Conservation (phyloP, 2,113 vertebrate genomes). For the Apodemus sylvaticus region DNA sequence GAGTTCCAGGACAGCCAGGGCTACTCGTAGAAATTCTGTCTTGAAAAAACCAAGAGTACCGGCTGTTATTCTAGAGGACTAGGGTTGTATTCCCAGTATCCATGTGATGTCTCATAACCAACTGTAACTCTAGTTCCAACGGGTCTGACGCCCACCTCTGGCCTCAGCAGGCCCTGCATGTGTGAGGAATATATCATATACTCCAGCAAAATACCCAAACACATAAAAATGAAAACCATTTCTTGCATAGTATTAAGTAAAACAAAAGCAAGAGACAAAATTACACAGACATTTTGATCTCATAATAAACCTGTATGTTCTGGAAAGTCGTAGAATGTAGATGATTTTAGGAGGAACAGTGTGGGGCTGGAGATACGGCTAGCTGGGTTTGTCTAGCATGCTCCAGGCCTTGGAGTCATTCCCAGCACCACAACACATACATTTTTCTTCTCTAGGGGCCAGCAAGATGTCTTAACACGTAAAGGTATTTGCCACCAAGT, state of each 20-base stretch:
- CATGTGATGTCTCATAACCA: not conserved
- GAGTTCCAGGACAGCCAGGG: too few relatives aligned
- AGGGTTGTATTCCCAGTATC: not conserved
- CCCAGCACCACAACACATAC: not conserved
- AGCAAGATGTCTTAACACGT: too few relatives aligned
- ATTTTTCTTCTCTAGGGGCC: not conserved
- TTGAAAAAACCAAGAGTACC: not conserved
- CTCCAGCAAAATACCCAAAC: not conserved
- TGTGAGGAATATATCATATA: not conserved
- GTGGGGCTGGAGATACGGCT: not conserved
- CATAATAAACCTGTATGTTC: constrained; percentile 21
- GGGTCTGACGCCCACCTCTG: not conserved
- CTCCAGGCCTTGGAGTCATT: not conserved
- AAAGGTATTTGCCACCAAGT: not conserved
- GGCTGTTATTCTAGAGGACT: not conserved
- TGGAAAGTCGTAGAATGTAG: constrained; percentile 20
- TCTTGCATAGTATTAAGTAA: not conserved
- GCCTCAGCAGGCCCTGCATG: not conserved
- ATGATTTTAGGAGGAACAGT: not conserved
- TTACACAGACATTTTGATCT: not conserved
- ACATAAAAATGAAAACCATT: not conserved
- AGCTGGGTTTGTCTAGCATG: not conserved
- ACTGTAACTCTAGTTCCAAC: not conserved
- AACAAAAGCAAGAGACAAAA: constrained; percentile 50
- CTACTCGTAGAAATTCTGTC: too few relatives aligned